Base-by-base conservation (phyloP, 2,797 vertebrate genomes). In the Pantherophis alleghaniensis region DNA sequence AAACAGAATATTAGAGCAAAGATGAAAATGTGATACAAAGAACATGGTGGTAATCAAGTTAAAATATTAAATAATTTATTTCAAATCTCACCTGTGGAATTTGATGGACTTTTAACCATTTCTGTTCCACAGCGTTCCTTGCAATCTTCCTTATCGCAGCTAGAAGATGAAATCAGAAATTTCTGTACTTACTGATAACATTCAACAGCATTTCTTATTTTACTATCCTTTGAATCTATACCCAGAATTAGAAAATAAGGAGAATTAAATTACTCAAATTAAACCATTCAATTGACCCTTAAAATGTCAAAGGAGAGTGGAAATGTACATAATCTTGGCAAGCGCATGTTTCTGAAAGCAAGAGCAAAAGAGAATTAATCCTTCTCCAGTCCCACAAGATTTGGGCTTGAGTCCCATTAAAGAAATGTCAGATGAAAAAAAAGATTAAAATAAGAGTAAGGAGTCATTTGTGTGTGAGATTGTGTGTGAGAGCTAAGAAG, bases 131-230 rank as follows among this genome's bases (percentile, higher is more conserved):
- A 96, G 59, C 91, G 92, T 22, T 22, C 12, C 91, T 95, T 24
- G 55, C 97, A 97, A 18, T 96, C 96, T 88, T 95, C 95, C 61
- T 63, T 93, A 74, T 0, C 22, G 74, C 97, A 97, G 42, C 97
- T 97, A 93, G 66, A 96, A 93, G 20, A 93, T 2, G 0, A 0
- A 90, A 94, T 89, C 32, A 90, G 89, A 92, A n/a, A 93, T 5
- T 26, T 92, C 10, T 92, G 91, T 0, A 1, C 91, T 56, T 92
- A 90, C 26, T 69, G 26, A 32, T 86, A 18, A 10, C 47, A 86
- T 32, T 63, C 20, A 83, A 47, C 37, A 47, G 37, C 20, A 47
- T 83, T 83, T 83, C 37, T 83, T 83, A 83, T 47, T 83, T 83
- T 83, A 47, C 24, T 86, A 16, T 18, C 87, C 66, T 69, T 79